A percentile compares a stretch with the other conserved stretches of the same genome.
Conservation (phyloP, 1,140 invertebrate species). For the Solenopsis fugax region DNA sequence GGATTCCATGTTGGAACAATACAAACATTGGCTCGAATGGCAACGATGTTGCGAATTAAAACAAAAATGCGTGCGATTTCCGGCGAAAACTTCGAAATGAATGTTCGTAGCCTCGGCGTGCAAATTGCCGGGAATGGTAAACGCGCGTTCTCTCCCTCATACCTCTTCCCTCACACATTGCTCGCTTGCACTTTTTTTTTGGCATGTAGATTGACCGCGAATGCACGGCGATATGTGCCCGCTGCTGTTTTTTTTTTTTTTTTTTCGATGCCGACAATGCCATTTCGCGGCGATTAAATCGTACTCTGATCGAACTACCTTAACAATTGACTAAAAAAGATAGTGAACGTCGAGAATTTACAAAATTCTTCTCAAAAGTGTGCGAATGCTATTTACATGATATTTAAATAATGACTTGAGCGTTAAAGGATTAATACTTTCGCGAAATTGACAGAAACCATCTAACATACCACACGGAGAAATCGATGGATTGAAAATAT, state of each 20-base stretch:
- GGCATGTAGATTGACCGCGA: conserved; percentile 29
- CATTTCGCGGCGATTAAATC: conserved; percentile 59
- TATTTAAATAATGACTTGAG: background rate
- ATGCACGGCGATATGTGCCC: conserved; percentile 8
- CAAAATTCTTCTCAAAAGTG: background rate
- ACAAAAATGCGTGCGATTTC: conserved; percentile 64
- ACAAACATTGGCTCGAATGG: conserved; percentile 11
- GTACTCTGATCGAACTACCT: conserved; percentile 34
- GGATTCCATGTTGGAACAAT: conserved; percentile 10
- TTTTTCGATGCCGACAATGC: background rate
- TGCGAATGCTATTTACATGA: too few species aligned
- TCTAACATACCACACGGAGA: background rate
- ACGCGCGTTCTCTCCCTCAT: background rate
- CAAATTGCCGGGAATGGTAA: conserved; percentile 40
- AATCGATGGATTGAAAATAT: background rate
- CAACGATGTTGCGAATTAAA: conserved; percentile 59
- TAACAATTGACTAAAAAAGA: background rate
- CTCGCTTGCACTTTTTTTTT: conserved; percentile 20
- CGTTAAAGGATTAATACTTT: background rate
- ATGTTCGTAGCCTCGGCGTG: conserved; percentile 29
- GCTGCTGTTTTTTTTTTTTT: background rate
- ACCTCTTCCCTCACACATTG: background rate
- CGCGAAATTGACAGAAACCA: background rate
- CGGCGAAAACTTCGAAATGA: conserved; percentile 46
- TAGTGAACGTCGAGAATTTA: background rate